Evolutionary conservation across 2,888 invertebrate species (phyloP).

Genomic region (Macrophya annulata): DNA sequence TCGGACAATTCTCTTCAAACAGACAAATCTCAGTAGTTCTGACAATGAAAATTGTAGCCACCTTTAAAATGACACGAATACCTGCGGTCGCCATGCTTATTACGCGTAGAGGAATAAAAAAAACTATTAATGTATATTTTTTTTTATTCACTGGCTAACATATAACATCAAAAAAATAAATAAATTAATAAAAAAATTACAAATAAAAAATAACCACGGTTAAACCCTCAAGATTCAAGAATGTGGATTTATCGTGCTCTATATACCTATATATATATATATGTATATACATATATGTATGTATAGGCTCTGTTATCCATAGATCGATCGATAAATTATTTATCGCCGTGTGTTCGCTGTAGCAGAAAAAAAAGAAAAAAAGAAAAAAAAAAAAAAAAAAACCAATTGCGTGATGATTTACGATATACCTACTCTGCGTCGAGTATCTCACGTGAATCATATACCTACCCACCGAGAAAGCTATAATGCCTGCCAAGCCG

Average conservation of each 20-base stretch:
- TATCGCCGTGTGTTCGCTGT: conserved; percentile 15
- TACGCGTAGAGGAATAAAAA: too few relatives aligned
- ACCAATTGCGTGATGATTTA: conserved; percentile 34
- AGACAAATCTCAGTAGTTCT: background rate
- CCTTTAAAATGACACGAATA: too few relatives aligned
- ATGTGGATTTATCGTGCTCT: background rate
- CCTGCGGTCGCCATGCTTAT: too few relatives aligned
- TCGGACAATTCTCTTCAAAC: conserved; percentile 56
- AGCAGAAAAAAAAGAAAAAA: background rate
- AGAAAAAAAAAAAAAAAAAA: too few relatives aligned
- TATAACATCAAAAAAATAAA: background rate
- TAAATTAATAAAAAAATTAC: background rate
- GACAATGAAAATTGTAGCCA: background rate
- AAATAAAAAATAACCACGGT: background rate
- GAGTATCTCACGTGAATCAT: conserved; percentile 41
- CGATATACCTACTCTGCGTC: background rate
- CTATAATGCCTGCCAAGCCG: background rate
- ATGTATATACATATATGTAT: background rate
- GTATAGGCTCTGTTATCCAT: background rate
- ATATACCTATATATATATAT: too few relatives aligned
- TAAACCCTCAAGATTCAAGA: background rate
- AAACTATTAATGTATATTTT: too few relatives aligned
- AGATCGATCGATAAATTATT: conserved; percentile 34
- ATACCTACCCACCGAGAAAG: too few relatives aligned
- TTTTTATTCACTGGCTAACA: too few relatives aligned